These are phyloP conservation scores for Selene dorsalis DNA, from an alignment of 2,797 vertebrate genomes.

Conservation along the genomic window DNA sequence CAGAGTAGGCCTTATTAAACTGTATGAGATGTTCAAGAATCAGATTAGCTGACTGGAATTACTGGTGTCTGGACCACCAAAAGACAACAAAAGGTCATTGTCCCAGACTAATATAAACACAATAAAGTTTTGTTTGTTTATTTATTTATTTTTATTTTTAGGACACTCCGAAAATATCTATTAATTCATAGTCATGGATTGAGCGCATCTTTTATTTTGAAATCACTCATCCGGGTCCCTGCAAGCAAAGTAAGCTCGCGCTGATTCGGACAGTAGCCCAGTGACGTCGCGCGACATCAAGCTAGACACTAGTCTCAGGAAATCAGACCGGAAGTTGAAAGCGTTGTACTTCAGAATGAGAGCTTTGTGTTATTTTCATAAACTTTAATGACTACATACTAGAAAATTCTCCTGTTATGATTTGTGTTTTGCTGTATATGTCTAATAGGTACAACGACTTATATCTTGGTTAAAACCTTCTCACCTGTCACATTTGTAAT, in stretches of 20 bases:
- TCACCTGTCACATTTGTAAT: neutral
- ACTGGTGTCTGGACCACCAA: no score
- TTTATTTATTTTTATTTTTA: neutral
- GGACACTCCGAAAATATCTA: neutral
- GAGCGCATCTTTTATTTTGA: conserved; percentile 67
- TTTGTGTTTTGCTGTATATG: neutral
- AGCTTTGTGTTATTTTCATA: neutral
- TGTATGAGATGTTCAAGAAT: no score
- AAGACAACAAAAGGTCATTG: no score
- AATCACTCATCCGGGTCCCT: conserved; percentile 73
- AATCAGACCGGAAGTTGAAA: neutral
- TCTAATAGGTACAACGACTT: neutral
- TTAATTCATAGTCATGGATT: neutral
- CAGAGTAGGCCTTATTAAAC: no score
- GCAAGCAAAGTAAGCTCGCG: conserved; percentile 55
- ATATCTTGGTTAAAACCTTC: neutral
- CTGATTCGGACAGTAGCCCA: conserved; percentile 61
- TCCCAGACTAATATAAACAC: neutral
- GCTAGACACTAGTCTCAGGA: fast-evolving
- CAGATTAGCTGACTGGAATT: no score
- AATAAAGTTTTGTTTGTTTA: neutral
- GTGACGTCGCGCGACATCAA: conserved; percentile 76
- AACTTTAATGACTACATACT: neutral
- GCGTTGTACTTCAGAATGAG: conserved; percentile 39
- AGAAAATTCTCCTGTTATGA: neutral